Percentiles rank a stretch among this genome's conserved stretches.
Conservation (phyloP, 2,888 invertebrate genomes). For the Cephus rjabovi region DNA sequence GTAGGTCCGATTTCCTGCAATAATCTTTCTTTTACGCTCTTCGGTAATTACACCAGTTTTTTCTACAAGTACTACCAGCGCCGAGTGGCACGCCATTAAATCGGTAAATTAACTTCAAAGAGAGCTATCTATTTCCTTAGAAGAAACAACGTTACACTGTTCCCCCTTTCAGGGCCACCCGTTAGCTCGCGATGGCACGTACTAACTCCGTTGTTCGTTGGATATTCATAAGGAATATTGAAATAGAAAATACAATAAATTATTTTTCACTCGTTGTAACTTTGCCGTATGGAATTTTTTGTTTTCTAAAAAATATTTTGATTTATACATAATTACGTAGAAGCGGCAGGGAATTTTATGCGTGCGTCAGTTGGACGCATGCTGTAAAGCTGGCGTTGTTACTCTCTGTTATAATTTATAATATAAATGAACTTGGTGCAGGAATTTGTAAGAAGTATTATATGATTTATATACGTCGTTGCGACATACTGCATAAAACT, state of each 20-base stretch:
- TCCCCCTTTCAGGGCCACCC: neutral
- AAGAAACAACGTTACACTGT: neutral
- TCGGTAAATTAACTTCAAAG: neutral
- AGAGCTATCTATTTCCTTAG: neutral
- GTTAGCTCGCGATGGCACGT: neutral
- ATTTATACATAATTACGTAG: neutral
- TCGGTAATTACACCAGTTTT: neutral
- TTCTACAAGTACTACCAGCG: neutral
- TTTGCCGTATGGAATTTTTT: neutral
- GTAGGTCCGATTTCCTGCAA: slow-evolving; percentile 25
- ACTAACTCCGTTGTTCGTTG: neutral
- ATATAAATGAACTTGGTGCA: neutral
- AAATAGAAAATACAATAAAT: neutral
- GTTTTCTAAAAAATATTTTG: neutral
- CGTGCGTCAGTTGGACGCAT: neutral
- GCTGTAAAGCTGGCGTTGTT: neutral
- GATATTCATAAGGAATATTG: neutral
- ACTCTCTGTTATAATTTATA: neutral
- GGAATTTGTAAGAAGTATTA: neutral
- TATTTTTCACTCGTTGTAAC: neutral
- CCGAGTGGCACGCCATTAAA: neutral
- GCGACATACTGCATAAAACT: neutral
- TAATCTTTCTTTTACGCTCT: slow-evolving; percentile 14
- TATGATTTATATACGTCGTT: neutral
- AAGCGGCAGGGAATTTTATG: neutral